These are phyloP conservation scores for Scolopax bukidnonensis DNA, from an alignment of 2,797 vertebrate genomes.

Conservation along the genomic window DNA sequence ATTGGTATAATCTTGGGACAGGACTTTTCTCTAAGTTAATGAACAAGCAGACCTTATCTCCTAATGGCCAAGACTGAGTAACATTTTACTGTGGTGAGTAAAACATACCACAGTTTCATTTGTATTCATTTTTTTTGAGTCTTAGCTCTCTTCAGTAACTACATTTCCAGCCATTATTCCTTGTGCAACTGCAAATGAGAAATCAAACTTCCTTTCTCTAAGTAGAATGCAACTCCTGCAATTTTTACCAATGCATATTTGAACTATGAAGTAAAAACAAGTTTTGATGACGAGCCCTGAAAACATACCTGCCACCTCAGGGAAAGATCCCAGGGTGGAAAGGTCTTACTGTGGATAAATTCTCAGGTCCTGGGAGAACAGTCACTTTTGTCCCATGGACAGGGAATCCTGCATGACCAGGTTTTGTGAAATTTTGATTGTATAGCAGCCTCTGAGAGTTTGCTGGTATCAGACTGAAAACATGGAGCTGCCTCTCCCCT, in stretches of 20 bases:
- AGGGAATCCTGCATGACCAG: neutral
- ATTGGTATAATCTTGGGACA: neutral
- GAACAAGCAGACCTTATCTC: neutral
- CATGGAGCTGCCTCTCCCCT: neutral
- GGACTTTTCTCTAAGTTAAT: neutral
- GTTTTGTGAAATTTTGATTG: neutral
- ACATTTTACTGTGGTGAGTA: neutral
- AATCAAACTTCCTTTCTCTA: neutral
- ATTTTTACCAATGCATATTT: neutral
- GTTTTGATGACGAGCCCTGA: neutral
- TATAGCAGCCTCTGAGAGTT: neutral
- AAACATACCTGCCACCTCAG: neutral
- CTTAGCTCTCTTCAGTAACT: neutral
- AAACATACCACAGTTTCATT: neutral
- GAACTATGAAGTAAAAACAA: neutral
- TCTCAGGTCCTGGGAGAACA: neutral
- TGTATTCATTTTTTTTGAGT: neutral
- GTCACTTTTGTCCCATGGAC: neutral
- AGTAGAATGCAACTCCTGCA: neutral
- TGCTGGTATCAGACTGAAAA: neutral
- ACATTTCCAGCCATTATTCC: neutral
- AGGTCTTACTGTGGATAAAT: neutral
- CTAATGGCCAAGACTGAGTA: neutral
- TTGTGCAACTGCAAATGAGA: neutral
- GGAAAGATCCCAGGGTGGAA: neutral